Percentiles rank a stretch among this genome's conserved stretches.
These are phyloP conservation scores for Iguana delicatissima DNA, from an alignment of 2,797 vertebrate genomes.

Conservation along the genomic window DNA sequence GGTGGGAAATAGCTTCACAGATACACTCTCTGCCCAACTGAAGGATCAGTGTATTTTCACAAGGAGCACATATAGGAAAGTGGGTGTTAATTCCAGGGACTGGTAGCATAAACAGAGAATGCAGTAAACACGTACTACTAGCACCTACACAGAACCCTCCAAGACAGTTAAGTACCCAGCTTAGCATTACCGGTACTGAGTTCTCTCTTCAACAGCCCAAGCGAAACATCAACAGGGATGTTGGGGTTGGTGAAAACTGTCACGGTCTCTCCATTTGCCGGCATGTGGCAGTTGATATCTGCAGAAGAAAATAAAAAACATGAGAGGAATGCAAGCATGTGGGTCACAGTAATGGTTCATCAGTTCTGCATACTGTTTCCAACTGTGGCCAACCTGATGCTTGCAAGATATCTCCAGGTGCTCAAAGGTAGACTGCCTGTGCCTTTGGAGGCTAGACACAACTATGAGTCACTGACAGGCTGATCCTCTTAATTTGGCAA, in stretches of 20 bases:
- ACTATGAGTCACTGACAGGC: background rate
- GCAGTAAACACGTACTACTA: background rate
- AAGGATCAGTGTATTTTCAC: background rate
- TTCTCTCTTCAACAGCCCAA: conserved; percentile 94
- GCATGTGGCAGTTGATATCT: conserved; percentile 96
- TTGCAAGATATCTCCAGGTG: background rate
- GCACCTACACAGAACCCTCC: background rate
- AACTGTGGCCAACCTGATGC: too few species aligned
- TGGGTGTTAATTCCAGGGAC: too few species aligned
- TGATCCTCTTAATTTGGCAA: too few species aligned
- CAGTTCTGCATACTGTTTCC: too few species aligned
- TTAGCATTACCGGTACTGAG: conserved; percentile 84
- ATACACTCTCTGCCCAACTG: background rate
- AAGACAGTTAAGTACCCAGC: rapidly evolving
- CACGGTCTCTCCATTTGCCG: conserved; percentile 92
- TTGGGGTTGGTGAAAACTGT: conserved; percentile 91
- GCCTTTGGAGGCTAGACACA: background rate
- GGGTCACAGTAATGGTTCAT: too few species aligned
- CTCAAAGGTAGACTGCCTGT: background rate
- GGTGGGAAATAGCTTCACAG: too few species aligned
- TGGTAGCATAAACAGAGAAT: background rate
- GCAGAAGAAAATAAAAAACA: background rate
- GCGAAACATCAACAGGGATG: conserved; percentile 94
- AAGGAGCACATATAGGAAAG: background rate
- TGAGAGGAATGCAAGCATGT: too few species aligned